Percentiles rank a stretch among this genome's conserved stretches.
Conservation (phyloP, 2,888 invertebrate species). For the Pseudoips prasinana region DNA sequence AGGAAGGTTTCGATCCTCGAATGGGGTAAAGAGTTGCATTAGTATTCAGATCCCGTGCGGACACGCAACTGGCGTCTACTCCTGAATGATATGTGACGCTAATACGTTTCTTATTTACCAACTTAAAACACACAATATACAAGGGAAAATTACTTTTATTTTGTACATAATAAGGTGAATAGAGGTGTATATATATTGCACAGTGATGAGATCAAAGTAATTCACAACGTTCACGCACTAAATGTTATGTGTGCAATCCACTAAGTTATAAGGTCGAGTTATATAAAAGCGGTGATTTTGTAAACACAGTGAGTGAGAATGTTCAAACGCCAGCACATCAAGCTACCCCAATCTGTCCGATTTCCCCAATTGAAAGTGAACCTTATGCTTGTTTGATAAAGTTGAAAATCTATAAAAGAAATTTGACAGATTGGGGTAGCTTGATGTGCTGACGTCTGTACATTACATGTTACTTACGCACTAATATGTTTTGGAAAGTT, state of each 20-base stretch:
- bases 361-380: too few species aligned
- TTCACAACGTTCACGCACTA: slow-evolving; percentile 69
- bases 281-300: slow-evolving; percentile 50
- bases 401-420: too few species aligned
- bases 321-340: too few species aligned
- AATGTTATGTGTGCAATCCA: slow-evolving; percentile 57
- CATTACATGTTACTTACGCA: too few species aligned
- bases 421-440: too few species aligned
- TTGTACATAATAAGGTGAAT: slow-evolving; percentile 14
- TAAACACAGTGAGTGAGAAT: slow-evolving; percentile 26
- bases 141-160: slow-evolving; percentile 33
- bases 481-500: too few species aligned
- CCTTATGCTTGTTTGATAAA: too few species aligned
- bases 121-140: slow-evolving; percentile 18
- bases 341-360: too few species aligned
- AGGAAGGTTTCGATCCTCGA: background rate
- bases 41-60: slow-evolving; percentile 39
- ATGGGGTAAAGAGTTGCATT: slow-evolving; percentile 20
- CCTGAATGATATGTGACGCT: slow-evolving; percentile 49
- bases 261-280: slow-evolving; percentile 67
- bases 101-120: slow-evolving; percentile 40
- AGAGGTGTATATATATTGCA: slow-evolving; percentile 18
- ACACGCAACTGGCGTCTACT: slow-evolving; percentile 45
- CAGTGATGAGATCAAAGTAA: slow-evolving; percentile 46
- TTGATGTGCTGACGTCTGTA: too few species aligned